Evolutionary conservation across 2,113 vertebrate genomes (phyloP).

Genomic region (Nansenia antarctica): DNA sequence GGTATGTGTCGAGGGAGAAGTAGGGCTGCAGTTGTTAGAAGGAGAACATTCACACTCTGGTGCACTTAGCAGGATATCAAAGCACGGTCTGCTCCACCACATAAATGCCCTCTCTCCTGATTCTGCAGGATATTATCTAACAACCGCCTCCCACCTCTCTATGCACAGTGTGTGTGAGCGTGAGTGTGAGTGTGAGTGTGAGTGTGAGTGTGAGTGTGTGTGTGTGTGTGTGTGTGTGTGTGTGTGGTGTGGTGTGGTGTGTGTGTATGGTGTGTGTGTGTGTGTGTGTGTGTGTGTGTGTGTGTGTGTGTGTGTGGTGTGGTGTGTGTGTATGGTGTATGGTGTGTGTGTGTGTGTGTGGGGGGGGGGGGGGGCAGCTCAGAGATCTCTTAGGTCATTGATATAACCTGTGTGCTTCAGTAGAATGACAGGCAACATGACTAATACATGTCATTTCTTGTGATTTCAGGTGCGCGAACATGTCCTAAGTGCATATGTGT

Average conservation of each 20-base stretch:
- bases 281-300: background rate
- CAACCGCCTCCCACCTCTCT: background rate
- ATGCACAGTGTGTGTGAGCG: background rate
- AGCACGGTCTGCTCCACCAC: background rate
- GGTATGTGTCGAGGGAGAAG: background rate
- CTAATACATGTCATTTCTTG: too few relatives aligned
- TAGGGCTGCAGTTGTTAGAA: background rate
- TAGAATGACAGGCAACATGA: too few relatives aligned
- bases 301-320: background rate
- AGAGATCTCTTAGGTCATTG: too few relatives aligned
- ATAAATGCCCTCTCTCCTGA: background rate
- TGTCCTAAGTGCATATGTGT: too few relatives aligned
- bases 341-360: background rate
- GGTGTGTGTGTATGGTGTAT: background rate
- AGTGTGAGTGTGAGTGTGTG: background rate
- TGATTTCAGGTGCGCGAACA: too few relatives aligned
- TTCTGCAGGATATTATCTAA: background rate
- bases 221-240: too few relatives aligned
- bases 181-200: background rate
- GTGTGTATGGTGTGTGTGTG: background rate
- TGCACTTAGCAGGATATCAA: background rate
- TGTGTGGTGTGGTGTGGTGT: background rate
- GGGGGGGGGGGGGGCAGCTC: too few relatives aligned
- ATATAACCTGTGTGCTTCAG: too few relatives aligned
- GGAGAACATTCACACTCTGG: background rate